Evolutionary conservation across 2,113 vertebrate species (phyloP), one percentile per base, ranked within the genome.

Genomic region (Antechinus flavipes): DNA sequence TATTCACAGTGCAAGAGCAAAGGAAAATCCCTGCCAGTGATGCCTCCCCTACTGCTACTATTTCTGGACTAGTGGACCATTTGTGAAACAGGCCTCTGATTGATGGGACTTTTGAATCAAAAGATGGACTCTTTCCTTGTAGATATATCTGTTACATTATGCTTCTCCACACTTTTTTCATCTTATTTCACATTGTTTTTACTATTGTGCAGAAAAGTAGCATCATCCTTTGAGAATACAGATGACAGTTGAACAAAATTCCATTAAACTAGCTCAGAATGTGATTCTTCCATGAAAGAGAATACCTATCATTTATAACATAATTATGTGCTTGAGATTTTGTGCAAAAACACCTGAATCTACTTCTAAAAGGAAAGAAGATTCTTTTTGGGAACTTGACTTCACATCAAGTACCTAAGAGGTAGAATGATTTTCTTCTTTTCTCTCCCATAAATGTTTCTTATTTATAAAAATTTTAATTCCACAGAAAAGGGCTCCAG

Each of bases 401-500:
- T 94, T 93, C 90, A 3, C 8, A 9, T 55, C 24, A 47, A 46
- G 90, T 53, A 84, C 27, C 0, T 84, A 89, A 52, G 97, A 99
- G 98, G 99, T 98, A 99, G 98, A 97, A 91, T 19, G 46, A 96
- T 94, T 53, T 97, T 91, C 96, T 98, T 98, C 93, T 94, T 93
- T 84, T 84, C 22, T 95, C 90, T 30, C 0, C 0, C 89, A 49
- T 52, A 97, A 97, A 0, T 52, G 94, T 54, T n/a, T 93, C 26
- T 42, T 0, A n/a, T 58, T 58, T 98, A 97, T 2, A 97, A 49
- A 96, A 98, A 98, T 0, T 97, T 47, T 26, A 98, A 90, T 23
- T 95, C 52, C 90, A 98, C 96, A 76, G 98, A 98, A 97, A 99
- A 99, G 26, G 99, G 98, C 91, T 99, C 98, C 97, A 99, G 97